Evolutionary conservation across 2,888 invertebrate species (phyloP).

Genomic region (Drosophila barbarae): DNA sequence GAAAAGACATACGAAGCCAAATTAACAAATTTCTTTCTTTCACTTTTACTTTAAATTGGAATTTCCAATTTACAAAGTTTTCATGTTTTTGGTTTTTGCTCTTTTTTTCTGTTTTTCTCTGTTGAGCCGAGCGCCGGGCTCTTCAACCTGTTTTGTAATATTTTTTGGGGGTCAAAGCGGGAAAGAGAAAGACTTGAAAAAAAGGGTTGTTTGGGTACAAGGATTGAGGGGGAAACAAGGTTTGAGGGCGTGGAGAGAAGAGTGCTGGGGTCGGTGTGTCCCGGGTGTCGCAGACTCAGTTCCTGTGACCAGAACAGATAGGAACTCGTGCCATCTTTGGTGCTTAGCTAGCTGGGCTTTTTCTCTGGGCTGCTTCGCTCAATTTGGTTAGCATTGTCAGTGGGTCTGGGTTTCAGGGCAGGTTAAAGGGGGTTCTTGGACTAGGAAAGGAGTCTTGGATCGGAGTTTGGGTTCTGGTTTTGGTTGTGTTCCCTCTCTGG

Average conservation of each 20-base stretch:
- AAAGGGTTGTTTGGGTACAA: slow-evolving; percentile 3
- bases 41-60: slow-evolving; percentile 46
- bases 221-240: not conserved
- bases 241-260: not conserved
- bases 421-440: slow-evolving; percentile 5
- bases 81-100: slow-evolving; percentile 11
- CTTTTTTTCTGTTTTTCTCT: slow-evolving; percentile 8
- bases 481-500: slow-evolving; percentile 26
- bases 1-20: slow-evolving; percentile 35
- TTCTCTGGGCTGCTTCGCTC: slow-evolving; percentile 35
- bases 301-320: slow-evolving; percentile 20
- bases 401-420: slow-evolving; percentile 34
- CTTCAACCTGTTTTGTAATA: slow-evolving; percentile 31
- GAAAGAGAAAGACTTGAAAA: slow-evolving; percentile 9
- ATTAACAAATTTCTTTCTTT: slow-evolving; percentile 29
- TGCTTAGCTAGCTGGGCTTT: slow-evolving; percentile 35
- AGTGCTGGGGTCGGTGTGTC: slow-evolving; percentile 26
- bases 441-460: slow-evolving; percentile 10
- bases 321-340: slow-evolving; percentile 31
- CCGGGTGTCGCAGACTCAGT: slow-evolving; percentile 19
- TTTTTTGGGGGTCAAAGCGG: slow-evolving; percentile 12
- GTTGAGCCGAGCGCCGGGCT: slow-evolving; percentile 18
- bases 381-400: slow-evolving; percentile 58
- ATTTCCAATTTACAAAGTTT: slow-evolving; percentile 41
- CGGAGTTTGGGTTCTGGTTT: slow-evolving; percentile 30